Evolutionary conservation across 1,140 invertebrate species (phyloP).

Genomic region (Nasonia giraulti): DNA sequence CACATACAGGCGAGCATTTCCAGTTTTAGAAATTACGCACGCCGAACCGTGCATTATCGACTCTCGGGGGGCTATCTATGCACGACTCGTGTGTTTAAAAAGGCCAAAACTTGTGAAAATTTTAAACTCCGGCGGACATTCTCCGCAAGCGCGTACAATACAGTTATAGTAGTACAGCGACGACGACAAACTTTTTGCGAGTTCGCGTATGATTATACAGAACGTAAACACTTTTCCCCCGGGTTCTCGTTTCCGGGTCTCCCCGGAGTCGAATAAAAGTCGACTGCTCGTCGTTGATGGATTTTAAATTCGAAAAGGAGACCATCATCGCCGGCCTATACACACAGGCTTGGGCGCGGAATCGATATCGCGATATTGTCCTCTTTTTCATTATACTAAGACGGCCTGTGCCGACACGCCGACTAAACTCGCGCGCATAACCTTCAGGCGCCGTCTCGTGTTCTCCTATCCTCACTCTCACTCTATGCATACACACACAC

Average conservation of each 20-base stretch:
- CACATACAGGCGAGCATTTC: not conserved
- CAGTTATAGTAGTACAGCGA: no score
- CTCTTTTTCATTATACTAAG: not conserved
- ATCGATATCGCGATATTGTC: not conserved
- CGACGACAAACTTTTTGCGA: no score
- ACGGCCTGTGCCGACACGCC: not conserved
- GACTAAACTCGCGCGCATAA: not conserved
- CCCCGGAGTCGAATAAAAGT: not conserved
- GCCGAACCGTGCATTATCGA: no score
- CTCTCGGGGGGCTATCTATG: no score
- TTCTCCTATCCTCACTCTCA: not conserved
- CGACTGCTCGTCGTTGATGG: not conserved
- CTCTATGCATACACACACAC: not conserved
- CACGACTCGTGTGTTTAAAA: not conserved
- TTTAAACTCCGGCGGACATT: no score
- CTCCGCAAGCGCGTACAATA: no score
- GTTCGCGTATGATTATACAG: no score
- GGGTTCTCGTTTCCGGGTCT: not conserved
- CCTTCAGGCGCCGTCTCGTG: constrained; percentile 4
- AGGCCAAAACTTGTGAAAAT: no score
- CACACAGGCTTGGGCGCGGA: not conserved
- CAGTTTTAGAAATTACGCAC: not conserved
- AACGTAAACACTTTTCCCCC: no score
- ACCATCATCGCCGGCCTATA: not conserved
- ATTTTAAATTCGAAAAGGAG: not conserved